These are phyloP conservation scores for Thalassarche chlororhynchos DNA, from an alignment of 2,113 vertebrate genomes.

Conservation along the genomic window DNA sequence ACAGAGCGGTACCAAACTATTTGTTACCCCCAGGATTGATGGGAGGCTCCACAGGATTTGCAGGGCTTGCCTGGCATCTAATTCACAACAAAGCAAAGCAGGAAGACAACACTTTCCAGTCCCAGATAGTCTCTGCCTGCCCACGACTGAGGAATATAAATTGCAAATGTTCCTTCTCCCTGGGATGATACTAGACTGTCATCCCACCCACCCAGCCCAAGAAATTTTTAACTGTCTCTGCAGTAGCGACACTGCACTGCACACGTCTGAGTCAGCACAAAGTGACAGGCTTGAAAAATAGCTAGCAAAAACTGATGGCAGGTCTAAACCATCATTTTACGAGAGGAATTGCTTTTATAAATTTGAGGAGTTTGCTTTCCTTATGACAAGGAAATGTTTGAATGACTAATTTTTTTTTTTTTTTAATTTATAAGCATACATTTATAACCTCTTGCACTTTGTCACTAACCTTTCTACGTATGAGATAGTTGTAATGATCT, in stretches of 20 bases:
- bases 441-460: not conserved
- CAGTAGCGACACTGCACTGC: not conserved
- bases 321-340: not conserved
- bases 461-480: not conserved
- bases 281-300: slow-evolving; percentile 5
- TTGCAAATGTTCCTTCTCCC: not conserved
- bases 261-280: not conserved
- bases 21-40: not conserved
- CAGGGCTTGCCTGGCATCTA: not conserved
- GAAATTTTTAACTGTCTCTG: not conserved
- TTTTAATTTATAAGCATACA: not conserved
- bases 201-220: not conserved
- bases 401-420: not conserved
- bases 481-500: not conserved
- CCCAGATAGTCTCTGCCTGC: not conserved
- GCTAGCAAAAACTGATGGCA: not conserved
- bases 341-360: not conserved
- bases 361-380: not conserved
- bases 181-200: not conserved
- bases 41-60: not conserved
- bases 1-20: rapidly evolving
- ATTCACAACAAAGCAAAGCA: not conserved
- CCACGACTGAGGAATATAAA: not conserved
- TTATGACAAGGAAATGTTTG: not conserved
- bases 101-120: not conserved